Evolutionary conservation across 2,888 invertebrate genomes (phyloP).

Genomic region (Ochropacha duplaris): DNA sequence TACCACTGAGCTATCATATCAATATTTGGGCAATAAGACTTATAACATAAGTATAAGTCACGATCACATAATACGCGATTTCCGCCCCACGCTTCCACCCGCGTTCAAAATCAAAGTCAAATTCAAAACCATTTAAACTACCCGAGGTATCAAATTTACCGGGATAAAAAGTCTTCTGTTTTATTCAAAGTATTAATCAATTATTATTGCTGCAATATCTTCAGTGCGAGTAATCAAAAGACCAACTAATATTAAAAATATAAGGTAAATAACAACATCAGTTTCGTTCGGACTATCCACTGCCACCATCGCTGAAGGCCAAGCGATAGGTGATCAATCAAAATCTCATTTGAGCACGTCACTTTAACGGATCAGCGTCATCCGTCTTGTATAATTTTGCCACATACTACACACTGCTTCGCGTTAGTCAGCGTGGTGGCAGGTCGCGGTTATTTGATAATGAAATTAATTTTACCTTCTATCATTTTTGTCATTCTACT

Average conservation of each 20-base stretch:
- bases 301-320: slow-evolving; percentile 29
- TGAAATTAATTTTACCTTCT: slow-evolving; percentile 4
- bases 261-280: neutral
- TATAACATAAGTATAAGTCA: too few species aligned
- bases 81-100: too few species aligned
- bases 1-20: too few species aligned
- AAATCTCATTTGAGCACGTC: slow-evolving; percentile 67
- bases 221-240: neutral
- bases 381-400: slow-evolving; percentile 61
- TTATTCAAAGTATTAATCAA: too few species aligned
- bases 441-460: slow-evolving; percentile 11
- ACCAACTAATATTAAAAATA: neutral
- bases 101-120: too few species aligned
- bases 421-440: slow-evolving; percentile 26
- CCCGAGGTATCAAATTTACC: too few species aligned
- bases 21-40: too few species aligned
- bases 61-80: too few species aligned
- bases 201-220: too few species aligned
- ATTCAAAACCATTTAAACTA: too few species aligned
- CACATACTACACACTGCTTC: slow-evolving; percentile 44
- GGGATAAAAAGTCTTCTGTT: too few species aligned
- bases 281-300: neutral
- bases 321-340: slow-evolving; percentile 63
- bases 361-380: slow-evolving; percentile 53
- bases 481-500: neutral